phyloP scores from a whole-genome alignment of 1,140 invertebrate genomes.

The Akabosia matsudoensis region DNA sequence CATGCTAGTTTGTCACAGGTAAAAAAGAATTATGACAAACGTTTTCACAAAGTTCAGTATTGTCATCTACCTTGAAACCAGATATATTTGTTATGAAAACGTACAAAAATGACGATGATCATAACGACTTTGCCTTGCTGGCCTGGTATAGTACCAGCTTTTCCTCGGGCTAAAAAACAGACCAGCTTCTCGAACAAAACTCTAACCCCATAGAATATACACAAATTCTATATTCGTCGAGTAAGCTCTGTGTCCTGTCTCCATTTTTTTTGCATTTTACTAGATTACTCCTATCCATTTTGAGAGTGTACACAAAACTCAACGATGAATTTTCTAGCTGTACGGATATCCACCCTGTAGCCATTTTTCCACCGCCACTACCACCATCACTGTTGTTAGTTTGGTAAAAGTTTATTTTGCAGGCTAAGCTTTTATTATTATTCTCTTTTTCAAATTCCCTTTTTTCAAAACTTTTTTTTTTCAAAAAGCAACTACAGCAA shows the following conservation, averaged over 20 bases:
- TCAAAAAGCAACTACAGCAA: slow-evolving; percentile 15
- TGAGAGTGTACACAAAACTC: too few species aligned
- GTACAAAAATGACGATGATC: neutral
- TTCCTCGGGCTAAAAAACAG: slow-evolving; percentile 1
- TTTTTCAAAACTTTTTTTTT: slow-evolving; percentile 15
- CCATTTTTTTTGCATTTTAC: neutral
- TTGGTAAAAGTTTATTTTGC: slow-evolving; percentile 25
- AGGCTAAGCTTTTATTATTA: slow-evolving; percentile 23
- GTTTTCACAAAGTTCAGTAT: too few species aligned
- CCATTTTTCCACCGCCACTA: too few species aligned
- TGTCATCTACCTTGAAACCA: too few species aligned
- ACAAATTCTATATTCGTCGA: neutral
- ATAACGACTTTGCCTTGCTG: neutral
- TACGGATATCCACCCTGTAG: slow-evolving; percentile 11
- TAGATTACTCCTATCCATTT: too few species aligned
- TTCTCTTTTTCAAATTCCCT: slow-evolving; percentile 19
- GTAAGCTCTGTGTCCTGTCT: neutral
- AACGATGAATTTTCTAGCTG: slow-evolving; percentile 17
- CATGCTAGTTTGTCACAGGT: too few species aligned
- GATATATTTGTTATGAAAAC: neutral
- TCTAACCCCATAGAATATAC: neutral
- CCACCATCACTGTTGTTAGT: slow-evolving; percentile 10
- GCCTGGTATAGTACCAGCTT: slow-evolving; percentile 17
- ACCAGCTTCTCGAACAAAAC: neutral
- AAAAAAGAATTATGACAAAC: too few species aligned